Base-by-base conservation (phyloP, 1,140 invertebrate species). In the Lordiphosa clarofinis region DNA sequence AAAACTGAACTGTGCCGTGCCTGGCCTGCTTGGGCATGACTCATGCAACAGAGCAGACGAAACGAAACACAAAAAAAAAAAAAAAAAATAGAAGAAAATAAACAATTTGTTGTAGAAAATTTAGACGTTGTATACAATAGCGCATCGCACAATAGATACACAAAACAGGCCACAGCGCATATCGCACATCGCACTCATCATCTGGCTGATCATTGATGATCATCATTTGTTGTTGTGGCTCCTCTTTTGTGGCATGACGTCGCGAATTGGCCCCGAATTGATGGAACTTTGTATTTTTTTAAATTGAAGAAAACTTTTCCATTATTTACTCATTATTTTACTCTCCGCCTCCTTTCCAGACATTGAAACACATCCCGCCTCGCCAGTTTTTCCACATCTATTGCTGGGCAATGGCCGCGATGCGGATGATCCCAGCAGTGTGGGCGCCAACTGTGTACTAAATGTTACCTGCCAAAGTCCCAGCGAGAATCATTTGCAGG, bases 371-470 rank as follows among this genome's bases (percentile, higher is more conserved):
- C 93, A 95, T 70, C 94, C 93, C 3, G 94, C 94, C 35, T 95
- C 95, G 33, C 90, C 94, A 87, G 94, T 97, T 21, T 91, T 97
- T 50, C 95, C 95, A n/a, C 96, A 95, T 90, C 91, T 97, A 15
- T 96, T 95, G 88, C 92, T 97, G 55, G 96, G 96, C 63, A 97
- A 97, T 90, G 94, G 94, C 76, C 91, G 92, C 56, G 96, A 97
- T 89, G 95, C 96, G 10, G 92, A 92, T 36, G 94, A 97, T 90
- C 89, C 93, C 39, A 90, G 92, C 69, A 90, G 93, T 36, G 91
- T 97, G 15, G 93, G 94, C 35, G 93, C 94, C 40, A 92, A 92
- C 47, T 93, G 94, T 67, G 95, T 97, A 5, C 91, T 97, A 4
- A 95, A 95, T 90, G 96, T 97, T 54, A 97, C 95, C 66, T 93